Percentiles rank a stretch among this genome's conserved stretches.
Conservation (phyloP, 2,888 invertebrate species). For the Bombyx huttoni region DNA sequence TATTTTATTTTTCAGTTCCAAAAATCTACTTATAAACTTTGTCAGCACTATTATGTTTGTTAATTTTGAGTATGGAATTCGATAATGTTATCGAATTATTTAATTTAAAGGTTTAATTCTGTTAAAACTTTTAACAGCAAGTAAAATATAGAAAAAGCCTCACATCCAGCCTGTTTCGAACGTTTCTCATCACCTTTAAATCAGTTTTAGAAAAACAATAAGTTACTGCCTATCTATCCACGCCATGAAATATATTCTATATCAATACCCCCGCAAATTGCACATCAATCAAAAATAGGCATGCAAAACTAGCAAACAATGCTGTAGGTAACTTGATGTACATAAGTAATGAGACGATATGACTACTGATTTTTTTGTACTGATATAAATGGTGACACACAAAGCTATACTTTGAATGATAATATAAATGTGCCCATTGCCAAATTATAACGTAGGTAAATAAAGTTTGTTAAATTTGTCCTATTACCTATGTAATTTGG, state of each 20-base stretch:
- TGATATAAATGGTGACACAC: constrained; percentile 10
- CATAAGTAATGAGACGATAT: not conserved
- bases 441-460: constrained; percentile 6
- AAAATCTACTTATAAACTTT: not conserved
- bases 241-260: not conserved
- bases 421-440: constrained; percentile 13
- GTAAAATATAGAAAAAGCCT: no score
- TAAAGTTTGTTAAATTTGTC: no score
- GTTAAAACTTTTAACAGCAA: no score
- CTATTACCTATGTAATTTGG: no score
- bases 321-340: not conserved
- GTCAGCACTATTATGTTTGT: not conserved
- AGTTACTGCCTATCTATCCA: no score
- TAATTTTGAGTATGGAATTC: not conserved
- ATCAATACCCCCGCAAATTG: not conserved
- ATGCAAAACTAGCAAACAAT: not conserved
- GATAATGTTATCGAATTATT: not conserved
- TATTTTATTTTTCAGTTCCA: no score
- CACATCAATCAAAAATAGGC: not conserved
- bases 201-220: no score
- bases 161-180: no score
- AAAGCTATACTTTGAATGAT: constrained; percentile 8
- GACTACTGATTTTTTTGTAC: constrained; percentile 5
- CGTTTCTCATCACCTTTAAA: no score
- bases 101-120: no score